These are phyloP conservation scores for Collichthys lucidus DNA, from an alignment of 2,113 vertebrate species.

Conservation along the genomic window DNA sequence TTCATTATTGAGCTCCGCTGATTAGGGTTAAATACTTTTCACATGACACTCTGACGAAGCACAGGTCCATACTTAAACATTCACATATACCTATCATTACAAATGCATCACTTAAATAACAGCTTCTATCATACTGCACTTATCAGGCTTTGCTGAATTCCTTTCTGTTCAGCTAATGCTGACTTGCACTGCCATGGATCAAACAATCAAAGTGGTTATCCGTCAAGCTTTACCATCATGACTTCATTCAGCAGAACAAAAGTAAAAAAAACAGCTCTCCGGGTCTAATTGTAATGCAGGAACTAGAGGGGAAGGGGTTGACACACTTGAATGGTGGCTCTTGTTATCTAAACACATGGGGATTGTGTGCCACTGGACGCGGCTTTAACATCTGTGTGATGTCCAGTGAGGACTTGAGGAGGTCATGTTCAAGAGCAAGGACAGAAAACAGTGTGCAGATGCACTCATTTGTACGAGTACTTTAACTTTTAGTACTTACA, in stretches of 20 bases:
- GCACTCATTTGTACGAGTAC: too few species aligned
- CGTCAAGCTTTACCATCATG: constrained; percentile 45
- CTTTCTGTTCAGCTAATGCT: constrained; percentile 23
- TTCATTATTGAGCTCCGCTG: constrained; percentile 33
- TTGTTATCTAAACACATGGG: constrained; percentile 69
- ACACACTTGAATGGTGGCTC: constrained; percentile 52
- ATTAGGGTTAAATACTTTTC: constrained; percentile 48
- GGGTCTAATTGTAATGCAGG: constrained; percentile 58
- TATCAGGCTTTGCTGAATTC: constrained; percentile 22
- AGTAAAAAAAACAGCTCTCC: not conserved
- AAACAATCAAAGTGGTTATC: constrained; percentile 21
- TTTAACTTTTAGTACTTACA: not conserved
- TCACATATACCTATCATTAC: not conserved
- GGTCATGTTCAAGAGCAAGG: constrained; percentile 8
- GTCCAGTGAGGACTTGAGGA: constrained; percentile 13
- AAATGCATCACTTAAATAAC: not conserved
- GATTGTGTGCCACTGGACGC: constrained; percentile 52
- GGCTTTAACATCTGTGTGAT: constrained; percentile 55
- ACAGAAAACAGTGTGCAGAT: not conserved
- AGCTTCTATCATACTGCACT: not conserved
- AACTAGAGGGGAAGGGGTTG: constrained; percentile 9
- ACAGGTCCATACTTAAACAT: constrained; percentile 12
- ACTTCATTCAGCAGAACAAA: constrained; percentile 31
- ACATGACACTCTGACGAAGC: constrained; percentile 20
- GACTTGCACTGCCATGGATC: not conserved